Evolutionary conservation across 2,888 invertebrate species (phyloP), one percentile per base, ranked within the genome.

Genomic region (Alloplasta piceator): DNA sequence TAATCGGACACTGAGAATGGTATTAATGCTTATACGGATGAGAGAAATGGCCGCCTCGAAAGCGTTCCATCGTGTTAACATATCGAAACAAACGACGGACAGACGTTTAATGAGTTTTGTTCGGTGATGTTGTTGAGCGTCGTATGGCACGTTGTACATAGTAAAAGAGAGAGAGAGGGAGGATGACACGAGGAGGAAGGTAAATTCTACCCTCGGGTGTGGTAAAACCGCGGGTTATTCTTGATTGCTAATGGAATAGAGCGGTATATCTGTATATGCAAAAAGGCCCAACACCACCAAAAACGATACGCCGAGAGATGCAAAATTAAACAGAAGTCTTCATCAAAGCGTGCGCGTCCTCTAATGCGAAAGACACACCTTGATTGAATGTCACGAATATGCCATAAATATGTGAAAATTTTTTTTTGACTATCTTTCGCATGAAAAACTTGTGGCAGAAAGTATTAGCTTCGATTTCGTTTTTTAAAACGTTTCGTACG

Each of bases 51-150:
- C 16, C 36, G 56, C 70, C 52, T 26, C 48, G 16, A 58, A 43
- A 66, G 70, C 80, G 71, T 80, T 82, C 67, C 78, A 74, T 2
- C 72, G 77, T 80, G 82, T 74, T 82, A 81, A 82, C 78, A 83
- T 90, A 90, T 90, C 89, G 91, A 88, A 90, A 89, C 89, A 87
- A 90, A 89, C 90, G 89, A 90, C 90, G 88, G 91, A 92, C 91
- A 90, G 91, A 89, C 89, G 89, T 90, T 91, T 92, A 90, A 90
- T 90, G 89, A 90, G 90, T 90, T 90, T 90, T 89, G 89, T 89
- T 89, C 78, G 76, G 60, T 46, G 77, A 77, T 72, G 80, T 80
- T 77, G 76, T 63, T 72, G 68, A 60, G 73, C 68, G 78, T 58
- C 68, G 77, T 56, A 85, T 85, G 84, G 81, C 85, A 81, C 78